Conservation (phyloP, 2,888 invertebrate species). For the Tipula confusa region DNA sequence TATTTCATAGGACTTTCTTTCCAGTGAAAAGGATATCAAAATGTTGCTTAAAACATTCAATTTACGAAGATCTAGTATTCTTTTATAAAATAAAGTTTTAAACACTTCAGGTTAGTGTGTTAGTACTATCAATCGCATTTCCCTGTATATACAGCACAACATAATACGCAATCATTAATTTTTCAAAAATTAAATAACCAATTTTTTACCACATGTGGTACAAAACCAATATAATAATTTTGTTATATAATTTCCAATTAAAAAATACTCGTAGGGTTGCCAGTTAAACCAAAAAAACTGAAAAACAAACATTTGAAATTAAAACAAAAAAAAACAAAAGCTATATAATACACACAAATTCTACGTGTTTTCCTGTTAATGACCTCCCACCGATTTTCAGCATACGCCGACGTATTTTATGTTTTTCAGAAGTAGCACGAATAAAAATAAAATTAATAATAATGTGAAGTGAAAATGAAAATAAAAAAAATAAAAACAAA, state of each 20-base stretch:
- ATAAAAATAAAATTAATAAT: too few relatives aligned
- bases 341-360: not conserved
- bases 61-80: too few relatives aligned
- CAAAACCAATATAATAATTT: not conserved
- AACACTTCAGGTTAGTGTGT: too few relatives aligned
- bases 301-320: not conserved
- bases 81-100: too few relatives aligned
- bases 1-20: too few relatives aligned
- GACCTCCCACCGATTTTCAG: not conserved
- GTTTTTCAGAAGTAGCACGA: not conserved
- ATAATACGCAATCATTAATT: not conserved
- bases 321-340: not conserved
- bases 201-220: not conserved
- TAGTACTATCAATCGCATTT: too few relatives aligned
- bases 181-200: not conserved
- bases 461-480: not conserved
- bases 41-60: too few relatives aligned
- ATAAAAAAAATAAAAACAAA: too few relatives aligned
- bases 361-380: not conserved
- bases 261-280: not conserved
- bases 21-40: too few relatives aligned
- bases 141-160: not conserved
- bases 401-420: not conserved
- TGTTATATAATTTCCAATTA: slow-evolving; percentile 4
- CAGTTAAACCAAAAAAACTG: not conserved